Evolutionary conservation across 2,797 vertebrate species (phyloP), one percentile per base, ranked within the genome.

Genomic region (Pteropus rufus): DNA sequence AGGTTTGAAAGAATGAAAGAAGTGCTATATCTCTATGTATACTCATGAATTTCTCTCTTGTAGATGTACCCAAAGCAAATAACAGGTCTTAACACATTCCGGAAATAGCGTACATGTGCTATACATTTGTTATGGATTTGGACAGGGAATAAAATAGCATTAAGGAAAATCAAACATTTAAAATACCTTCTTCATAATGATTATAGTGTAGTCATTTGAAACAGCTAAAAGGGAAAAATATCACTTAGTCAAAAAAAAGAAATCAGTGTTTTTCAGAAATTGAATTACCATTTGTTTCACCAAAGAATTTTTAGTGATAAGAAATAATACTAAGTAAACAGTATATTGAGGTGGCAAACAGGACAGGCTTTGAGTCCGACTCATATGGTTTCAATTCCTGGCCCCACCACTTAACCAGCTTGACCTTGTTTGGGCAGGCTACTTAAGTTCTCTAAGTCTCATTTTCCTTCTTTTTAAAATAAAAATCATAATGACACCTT

Each of bases 401-500:
- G 21, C 31, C 58, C 49, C 6, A 19, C 44, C 64, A 36, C 46
- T 86, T 87, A 91, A 83, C 26, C 75, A 80, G 12, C n/a, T 64
- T 95, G 72, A 60, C 36, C 23, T 86, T 93, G 36, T 6, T 73
- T 58, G 15, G n/a, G n/a, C 67, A 73, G 18, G 21, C 80, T 95
- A 80, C 75, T 91, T 93, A 58, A 89, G 39, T 41, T 85, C 18
- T 85, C 16, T 83, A 72, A 77, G n/a, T 26, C 34, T 96, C 29
- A 29, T 77, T 95, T 92, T 82, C 62, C 67, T 62, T 86, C 56
- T 85, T 39, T 84, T 80, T 80, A 96, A 96, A 95, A 70, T 83
- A 7, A 67, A 89, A 89, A 92, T 75, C 10, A 72, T 65, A 80
- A 29, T 82, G 2, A 60, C 11, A 26, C 46, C 62, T 94, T 96